Base-by-base conservation (phyloP, 2,797 vertebrate genomes). In the Eleutherodactylus coqui region DNA sequence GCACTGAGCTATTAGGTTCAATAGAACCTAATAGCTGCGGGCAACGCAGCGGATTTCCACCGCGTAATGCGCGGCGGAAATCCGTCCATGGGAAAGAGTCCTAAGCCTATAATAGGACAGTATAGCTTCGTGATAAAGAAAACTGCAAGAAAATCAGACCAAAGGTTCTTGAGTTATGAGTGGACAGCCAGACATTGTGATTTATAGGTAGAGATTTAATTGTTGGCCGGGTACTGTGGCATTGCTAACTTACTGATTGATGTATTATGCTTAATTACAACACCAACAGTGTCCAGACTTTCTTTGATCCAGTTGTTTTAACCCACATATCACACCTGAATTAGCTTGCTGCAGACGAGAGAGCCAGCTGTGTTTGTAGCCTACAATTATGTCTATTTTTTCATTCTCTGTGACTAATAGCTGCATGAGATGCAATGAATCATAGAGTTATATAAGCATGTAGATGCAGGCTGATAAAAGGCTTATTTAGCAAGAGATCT, bases 311-410 rank as follows among this genome's bases (percentile, higher is more conserved):
- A 24, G 69, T 19, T 72, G 69, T 72, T 72, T 41, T 72, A 72
- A 72, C 19, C 38, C 69, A 72, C 36, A 43, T 38, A 43, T 72
- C 36, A 41, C 38, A 72, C 13, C 38, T 1, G n/a, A 69, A 69
- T 43, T 21, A n/a, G 11, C 17, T 43, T 72, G 5, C 69, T 41
- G 36, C 19, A 72, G 36, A 41, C 38, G n/a, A 10, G 6, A 38
- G 21, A 72, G 24, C 19, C 69, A 72, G 69, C 69, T 72, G 69
- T 72, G 69, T 43, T 43, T 72, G 69, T n/a, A 72, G 21, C 38
- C 38, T n/a, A n/a, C 38, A 72, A 72, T 72, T 72, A 72, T 72
- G 69, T 72, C 67, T 43, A 43, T 72, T 72, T 72, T 72, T 72
- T 43, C 69, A 43, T 72, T 72, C 19, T n/a, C 69, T 43, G 69